Conservation (phyloP, 2,113 vertebrate species). For the Scomber japonicus region DNA sequence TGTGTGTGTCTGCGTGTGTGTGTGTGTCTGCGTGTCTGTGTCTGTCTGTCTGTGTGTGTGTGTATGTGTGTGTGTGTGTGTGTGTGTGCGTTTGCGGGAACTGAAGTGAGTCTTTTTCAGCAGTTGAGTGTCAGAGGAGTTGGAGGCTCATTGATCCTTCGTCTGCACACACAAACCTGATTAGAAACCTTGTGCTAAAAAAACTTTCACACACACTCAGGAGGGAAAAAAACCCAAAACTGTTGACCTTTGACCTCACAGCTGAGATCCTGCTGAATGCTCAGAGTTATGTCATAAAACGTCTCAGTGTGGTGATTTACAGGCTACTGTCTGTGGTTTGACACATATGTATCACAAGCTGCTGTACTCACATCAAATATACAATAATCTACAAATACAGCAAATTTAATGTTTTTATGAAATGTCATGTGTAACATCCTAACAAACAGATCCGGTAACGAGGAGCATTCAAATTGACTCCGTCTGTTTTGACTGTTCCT, state of each 20-base stretch:
- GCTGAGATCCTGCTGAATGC: not conserved
- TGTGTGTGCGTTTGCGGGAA: not conserved
- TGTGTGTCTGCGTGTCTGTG: too few species aligned
- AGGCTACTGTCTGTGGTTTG: not conserved
- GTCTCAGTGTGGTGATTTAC: not conserved
- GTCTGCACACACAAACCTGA: slow-evolving; percentile 55
- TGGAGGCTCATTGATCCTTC: slow-evolving; percentile 16
- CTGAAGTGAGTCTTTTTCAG: slow-evolving; percentile 5
- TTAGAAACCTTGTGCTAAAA: slow-evolving; percentile 51
- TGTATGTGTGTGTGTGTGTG: slow-evolving; percentile 12
- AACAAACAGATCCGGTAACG: too few species aligned
- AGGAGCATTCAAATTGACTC: too few species aligned
- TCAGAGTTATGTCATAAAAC: slow-evolving; percentile 14
- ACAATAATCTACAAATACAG: not conserved
- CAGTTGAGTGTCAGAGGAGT: slow-evolving; percentile 28
- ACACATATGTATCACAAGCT: not conserved
- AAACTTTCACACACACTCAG: slow-evolving; percentile 3
- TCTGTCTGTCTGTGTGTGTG: not conserved
- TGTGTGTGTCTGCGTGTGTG: too few species aligned
- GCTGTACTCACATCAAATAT: not conserved
- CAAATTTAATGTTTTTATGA: too few species aligned
- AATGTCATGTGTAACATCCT: too few species aligned
- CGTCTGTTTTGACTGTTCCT: too few species aligned
- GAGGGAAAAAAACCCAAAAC: not conserved
- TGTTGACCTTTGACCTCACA: slow-evolving; percentile 52